Evolutionary conservation across 2,797 vertebrate genomes (phyloP).

Genomic region (Synaphobranchus kaupii): DNA sequence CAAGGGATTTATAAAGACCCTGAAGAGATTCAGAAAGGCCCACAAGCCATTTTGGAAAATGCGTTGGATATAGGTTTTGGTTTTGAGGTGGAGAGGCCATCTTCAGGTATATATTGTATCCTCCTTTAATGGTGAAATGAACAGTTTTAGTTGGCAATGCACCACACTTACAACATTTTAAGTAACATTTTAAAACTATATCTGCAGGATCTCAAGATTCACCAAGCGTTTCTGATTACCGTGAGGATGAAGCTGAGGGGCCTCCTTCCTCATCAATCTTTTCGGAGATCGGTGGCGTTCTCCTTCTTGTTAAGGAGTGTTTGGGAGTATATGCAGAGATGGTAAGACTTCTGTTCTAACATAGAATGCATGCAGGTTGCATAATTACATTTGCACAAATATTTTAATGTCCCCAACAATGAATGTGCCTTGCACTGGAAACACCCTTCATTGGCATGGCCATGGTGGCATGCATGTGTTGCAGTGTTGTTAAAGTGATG

Average conservation of each 20-base stretch:
- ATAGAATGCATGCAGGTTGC: not conserved
- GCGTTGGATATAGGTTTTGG: slow-evolving; percentile 61
- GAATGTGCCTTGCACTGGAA: not conserved
- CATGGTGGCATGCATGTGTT: too few relatives aligned
- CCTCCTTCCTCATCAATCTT: slow-evolving; percentile 47
- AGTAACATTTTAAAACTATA: slow-evolving; percentile 14
- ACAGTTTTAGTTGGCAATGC: not conserved
- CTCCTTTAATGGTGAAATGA: not conserved
- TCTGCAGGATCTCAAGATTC: slow-evolving; percentile 62
- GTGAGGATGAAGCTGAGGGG: slow-evolving; percentile 53
- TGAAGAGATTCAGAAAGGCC: slow-evolving; percentile 64
- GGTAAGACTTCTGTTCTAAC: slow-evolving; percentile 66
- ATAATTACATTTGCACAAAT: not conserved
- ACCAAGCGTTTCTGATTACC: slow-evolving; percentile 51
- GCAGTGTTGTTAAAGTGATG: too few relatives aligned
- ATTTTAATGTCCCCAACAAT: not conserved
- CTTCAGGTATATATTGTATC: slow-evolving; percentile 62
- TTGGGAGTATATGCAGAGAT: slow-evolving; percentile 58
- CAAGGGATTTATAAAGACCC: slow-evolving; percentile 54
- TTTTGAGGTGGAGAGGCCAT: slow-evolving; percentile 58
- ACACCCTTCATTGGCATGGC: not conserved
- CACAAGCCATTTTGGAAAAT: slow-evolving; percentile 66
- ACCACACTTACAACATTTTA: not conserved
- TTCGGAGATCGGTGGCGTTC: slow-evolving; percentile 50
- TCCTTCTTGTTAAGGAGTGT: slow-evolving; percentile 58